phyloP scores from a whole-genome alignment of 2,113 vertebrate genomes.

The Sylvietta virens region DNA sequence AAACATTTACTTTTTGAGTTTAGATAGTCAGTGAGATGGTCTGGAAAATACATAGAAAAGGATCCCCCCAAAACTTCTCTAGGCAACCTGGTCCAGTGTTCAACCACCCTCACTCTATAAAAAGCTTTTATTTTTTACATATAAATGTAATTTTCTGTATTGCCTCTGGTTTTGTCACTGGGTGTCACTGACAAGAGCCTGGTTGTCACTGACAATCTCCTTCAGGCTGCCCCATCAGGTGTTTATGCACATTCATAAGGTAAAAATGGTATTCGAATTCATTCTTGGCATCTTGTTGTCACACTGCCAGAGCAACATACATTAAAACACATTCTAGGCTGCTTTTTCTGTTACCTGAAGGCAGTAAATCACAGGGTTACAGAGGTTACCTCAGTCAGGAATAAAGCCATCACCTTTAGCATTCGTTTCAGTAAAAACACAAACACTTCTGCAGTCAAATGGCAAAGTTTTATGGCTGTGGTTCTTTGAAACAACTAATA shows the following conservation, averaged over 20 bases:
- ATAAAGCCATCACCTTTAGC: constrained; percentile 37
- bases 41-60: not conserved
- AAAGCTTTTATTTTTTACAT: not conserved
- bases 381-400: not conserved
- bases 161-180: not conserved
- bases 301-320: not conserved
- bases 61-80: fast-evolving
- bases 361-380: constrained; percentile 14
- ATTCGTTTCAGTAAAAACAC: constrained; percentile 39
- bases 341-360: constrained; percentile 5
- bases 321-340: not conserved
- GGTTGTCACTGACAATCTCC: not conserved
- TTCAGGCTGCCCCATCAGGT: not conserved
- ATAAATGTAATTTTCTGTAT: not conserved
- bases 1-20: not conserved
- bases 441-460: constrained; percentile 23
- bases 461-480: constrained; percentile 32
- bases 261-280: not conserved
- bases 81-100: not conserved
- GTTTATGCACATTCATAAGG: not conserved
- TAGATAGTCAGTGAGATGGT: not conserved
- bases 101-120: not conserved
- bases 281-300: not conserved
- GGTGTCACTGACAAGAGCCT: not conserved
- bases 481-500: constrained; percentile 49